phyloP scores from a whole-genome alignment of 2,797 vertebrate genomes.

The Sparus aurata region DNA sequence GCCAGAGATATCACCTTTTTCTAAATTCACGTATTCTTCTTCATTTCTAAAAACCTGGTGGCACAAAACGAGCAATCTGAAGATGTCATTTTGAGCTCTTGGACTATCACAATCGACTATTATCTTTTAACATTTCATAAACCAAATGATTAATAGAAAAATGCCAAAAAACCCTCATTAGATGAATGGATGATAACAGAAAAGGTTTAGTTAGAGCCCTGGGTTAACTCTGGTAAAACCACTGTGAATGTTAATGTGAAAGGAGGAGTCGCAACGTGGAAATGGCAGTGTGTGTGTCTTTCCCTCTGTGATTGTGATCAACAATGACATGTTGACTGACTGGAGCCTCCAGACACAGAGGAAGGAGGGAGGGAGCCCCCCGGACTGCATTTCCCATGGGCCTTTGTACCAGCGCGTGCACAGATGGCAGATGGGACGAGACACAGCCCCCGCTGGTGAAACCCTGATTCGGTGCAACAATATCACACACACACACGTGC shows the following conservation, averaged over 20 bases:
- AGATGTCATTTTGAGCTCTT: neutral
- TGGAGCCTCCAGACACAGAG: constrained; percentile 56
- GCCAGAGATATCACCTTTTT: no score
- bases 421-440: constrained; percentile 78
- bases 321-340: constrained; percentile 69
- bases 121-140: neutral
- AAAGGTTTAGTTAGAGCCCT: neutral
- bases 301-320: constrained; percentile 60
- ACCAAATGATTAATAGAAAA: neutral
- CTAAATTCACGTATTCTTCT: no score
- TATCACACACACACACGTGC: constrained; percentile 8
- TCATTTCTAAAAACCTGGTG: no score
- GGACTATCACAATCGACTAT: neutral
- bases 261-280: constrained; percentile 10
- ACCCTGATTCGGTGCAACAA: constrained; percentile 60
- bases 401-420: constrained; percentile 66
- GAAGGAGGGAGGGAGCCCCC: constrained; percentile 16
- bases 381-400: constrained; percentile 81
- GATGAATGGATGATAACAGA: constrained; percentile 1
- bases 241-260: neutral
- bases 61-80: neutral
- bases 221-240: neutral
- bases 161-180: neutral
- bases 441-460: constrained; percentile 59
- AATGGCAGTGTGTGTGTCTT: constrained; percentile 27